These are phyloP conservation scores for Chloebia gouldiae DNA, from an alignment of 2,113 vertebrate genomes.

Conservation along the genomic window DNA sequence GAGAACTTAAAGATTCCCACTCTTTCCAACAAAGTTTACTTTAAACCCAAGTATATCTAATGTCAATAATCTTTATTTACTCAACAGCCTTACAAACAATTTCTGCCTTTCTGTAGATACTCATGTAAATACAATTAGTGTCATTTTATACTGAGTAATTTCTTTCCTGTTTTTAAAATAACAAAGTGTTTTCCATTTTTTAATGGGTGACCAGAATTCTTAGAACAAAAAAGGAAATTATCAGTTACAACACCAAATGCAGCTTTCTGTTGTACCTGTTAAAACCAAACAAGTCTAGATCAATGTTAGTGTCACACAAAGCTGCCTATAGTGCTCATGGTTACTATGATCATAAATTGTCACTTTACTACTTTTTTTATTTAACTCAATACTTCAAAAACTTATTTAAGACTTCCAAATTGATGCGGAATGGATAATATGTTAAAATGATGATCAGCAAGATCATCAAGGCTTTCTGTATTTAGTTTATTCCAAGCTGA, in stretches of 20 bases:
- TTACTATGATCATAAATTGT: background rate
- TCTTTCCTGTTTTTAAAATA: background rate
- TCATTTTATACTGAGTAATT: background rate
- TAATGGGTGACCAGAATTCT: background rate
- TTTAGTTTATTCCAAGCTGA: background rate
- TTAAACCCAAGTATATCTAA: background rate
- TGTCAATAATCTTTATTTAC: background rate
- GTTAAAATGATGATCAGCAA: fast-evolving
- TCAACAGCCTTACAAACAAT: background rate
- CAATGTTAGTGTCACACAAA: background rate
- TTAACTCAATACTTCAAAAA: background rate
- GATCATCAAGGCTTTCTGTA: background rate
- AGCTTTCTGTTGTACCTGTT: background rate
- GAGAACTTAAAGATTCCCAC: background rate
- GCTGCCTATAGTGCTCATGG: background rate
- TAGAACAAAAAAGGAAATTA: background rate
- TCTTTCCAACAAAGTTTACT: background rate
- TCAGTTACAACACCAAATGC: background rate
- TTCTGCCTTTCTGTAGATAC: background rate
- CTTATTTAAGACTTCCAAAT: background rate
- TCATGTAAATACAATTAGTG: background rate
- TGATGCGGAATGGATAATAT: background rate
- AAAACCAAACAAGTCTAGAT: background rate
- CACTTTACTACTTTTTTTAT: background rate
- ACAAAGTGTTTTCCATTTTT: background rate